Base-by-base conservation (phyloP, 2,888 invertebrate genomes). In the Charanyca ferruginea region DNA sequence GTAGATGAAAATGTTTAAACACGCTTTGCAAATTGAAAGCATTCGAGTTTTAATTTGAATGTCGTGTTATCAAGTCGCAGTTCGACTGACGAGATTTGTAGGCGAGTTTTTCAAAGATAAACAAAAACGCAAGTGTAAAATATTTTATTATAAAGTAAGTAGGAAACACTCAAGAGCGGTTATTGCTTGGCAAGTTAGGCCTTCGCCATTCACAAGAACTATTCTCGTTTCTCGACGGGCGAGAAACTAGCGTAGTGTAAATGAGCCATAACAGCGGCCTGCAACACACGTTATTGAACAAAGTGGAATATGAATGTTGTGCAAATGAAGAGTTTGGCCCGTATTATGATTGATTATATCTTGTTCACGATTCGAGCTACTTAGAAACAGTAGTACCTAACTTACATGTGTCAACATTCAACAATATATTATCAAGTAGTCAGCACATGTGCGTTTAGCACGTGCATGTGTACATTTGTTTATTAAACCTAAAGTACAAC, bases 281-380 rank as follows among this genome's bases (percentile, higher is more conserved):
- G 49, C 18, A 49, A 57, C 55, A 23, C 32, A 44, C 22, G 32
- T 53, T 55, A 69, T 58, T 42, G 61, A 52, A 73, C 32, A 58
- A 55, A 67, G 11, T 74, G 38, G 47, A 72, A 54, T 67, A 55
- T 8, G 22, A 69, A 68, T 72, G 60, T 74, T 79, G 82, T 79
- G 83, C 71, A 88, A 88, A 83, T 80, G 80, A 84, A 85, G 83
- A 77, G 55, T 81, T 73, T 62, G 66, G 60, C 60, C 45, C 48
- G 54, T 28, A 53, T 74, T 80, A 73, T 83, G 85, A 86, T 86
- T 80, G 84, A 87, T 87, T 85, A 54, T 64, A 89, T 89, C 88
- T 89, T 53, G 76, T 83, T 79, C 85, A 88, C 87, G 87, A 86
- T 57, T 71, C 23, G 57, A 53, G 54, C 60, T 66, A 73, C 48